phyloP scores from a whole-genome alignment of 2,113 vertebrate genomes.

The Paralichthys olivaceus region DNA sequence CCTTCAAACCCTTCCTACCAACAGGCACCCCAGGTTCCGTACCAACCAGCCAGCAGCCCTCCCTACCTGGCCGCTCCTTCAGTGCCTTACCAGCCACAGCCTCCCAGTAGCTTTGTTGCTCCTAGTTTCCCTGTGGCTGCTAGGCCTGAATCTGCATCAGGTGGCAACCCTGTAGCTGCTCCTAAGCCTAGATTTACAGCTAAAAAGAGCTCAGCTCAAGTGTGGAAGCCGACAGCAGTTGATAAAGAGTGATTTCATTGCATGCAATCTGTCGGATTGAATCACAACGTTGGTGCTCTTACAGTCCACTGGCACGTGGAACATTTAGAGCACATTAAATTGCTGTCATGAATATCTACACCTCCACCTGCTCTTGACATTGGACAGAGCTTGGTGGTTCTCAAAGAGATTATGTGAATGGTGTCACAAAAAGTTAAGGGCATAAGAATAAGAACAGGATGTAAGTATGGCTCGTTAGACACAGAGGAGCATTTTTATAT shows the following conservation, averaged over 20 bases:
- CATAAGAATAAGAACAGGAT: neutral
- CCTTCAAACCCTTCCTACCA: slow-evolving; percentile 70
- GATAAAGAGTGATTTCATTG: slow-evolving; percentile 83
- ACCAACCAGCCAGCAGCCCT: slow-evolving; percentile 75
- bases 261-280: slow-evolving; percentile 16
- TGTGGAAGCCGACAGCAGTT: slow-evolving; percentile 92
- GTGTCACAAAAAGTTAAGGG: slow-evolving; percentile 9
- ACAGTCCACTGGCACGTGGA: slow-evolving; percentile 16
- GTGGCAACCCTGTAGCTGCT: slow-evolving; percentile 81
- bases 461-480: slow-evolving; percentile 21
- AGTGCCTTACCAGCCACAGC: slow-evolving; percentile 75
- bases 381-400: slow-evolving; percentile 25
- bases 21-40: slow-evolving; percentile 60
- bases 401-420: slow-evolving; percentile 11
- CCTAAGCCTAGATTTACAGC: slow-evolving; percentile 96
- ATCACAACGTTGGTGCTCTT: slow-evolving; percentile 33
- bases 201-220: slow-evolving; percentile 93
- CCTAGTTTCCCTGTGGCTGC: slow-evolving; percentile 81
- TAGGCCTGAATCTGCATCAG: slow-evolving; percentile 83
- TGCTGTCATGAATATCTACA: slow-evolving; percentile 5
- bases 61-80: slow-evolving; percentile 72
- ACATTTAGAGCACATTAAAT: slow-evolving; percentile 21
- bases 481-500: slow-evolving; percentile 5
- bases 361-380: neutral
- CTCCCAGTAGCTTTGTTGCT: slow-evolving; percentile 73